phyloP scores from a whole-genome alignment of 1,140 invertebrate species.

The Holcopasites calliopsidis region DNA sequence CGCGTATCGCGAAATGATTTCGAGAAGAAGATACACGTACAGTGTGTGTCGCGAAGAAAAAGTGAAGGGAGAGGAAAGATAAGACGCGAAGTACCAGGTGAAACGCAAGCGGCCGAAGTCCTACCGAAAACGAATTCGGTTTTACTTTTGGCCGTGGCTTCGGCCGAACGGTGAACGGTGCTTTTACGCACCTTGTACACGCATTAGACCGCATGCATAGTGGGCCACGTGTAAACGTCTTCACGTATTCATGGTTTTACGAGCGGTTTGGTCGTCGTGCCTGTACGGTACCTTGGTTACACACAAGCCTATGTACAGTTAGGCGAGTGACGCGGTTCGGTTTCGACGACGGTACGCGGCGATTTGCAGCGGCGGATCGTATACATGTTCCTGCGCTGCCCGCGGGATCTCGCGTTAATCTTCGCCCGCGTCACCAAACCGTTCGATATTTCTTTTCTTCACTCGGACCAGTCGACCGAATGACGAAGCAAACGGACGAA shows the following conservation, averaged over 20 bases:
- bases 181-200: constrained; percentile 69
- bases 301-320: constrained; percentile 73
- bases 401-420: not conserved
- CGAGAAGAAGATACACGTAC: no score
- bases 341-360: constrained; percentile 70
- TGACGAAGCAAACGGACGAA: no score
- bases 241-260: constrained; percentile 64
- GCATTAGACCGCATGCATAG: constrained; percentile 58
- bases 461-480: not conserved
- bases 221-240: constrained; percentile 56
- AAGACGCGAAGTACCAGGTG: constrained; percentile 42
- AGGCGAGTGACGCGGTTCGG: constrained; percentile 74
- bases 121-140: constrained; percentile 78
- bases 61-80: constrained; percentile 9
- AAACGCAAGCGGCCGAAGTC: constrained; percentile 42
- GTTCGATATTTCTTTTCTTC: not conserved
- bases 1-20: no score
- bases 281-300: constrained; percentile 56
- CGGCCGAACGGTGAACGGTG: constrained; percentile 64
- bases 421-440: not conserved
- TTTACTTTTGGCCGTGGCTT: constrained; percentile 75
- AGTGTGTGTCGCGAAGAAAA: not conserved
- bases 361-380: constrained; percentile 52
- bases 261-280: constrained; percentile 54
- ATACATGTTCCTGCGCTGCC: no score